Evolutionary conservation across 1,140 invertebrate species (phyloP), one percentile per base, ranked within the genome.

Genomic region (Drosophila punjabiensis): DNA sequence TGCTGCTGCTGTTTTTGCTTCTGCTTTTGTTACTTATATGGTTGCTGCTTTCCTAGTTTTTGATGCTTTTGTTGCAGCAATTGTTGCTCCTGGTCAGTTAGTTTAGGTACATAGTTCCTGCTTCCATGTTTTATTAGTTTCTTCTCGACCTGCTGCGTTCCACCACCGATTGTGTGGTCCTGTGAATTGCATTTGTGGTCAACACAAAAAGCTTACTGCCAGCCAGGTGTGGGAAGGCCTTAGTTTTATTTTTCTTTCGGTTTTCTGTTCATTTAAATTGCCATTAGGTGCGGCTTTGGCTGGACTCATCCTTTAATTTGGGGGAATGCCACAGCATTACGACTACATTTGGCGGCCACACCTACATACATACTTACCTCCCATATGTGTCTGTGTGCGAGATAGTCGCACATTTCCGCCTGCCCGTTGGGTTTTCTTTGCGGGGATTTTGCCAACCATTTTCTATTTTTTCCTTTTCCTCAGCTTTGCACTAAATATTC

Each of bases 171-270:
- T 88, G 75, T 56, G 50, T 84, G 81, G 74, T 64, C 62, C 77
- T 89, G 78, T 88, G 81, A 89, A 88, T 88, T 88, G 86, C 85
- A 88, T 89, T 88, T 89, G 85, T 66, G 85, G 78, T 73, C 69
- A 66, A 76, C 65, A 81, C 58, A 88, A 75, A 82, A 76, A 74
- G 71, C 67, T 66, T 68, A 68, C 3, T 65, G 43, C 75, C 58
- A 56, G 77, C 32, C 45, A 48, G 41, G 56, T 33, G 56, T 24
- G 24, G 24, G 24, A 10, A 48, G 48, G 43, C 65, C 60, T 70
- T 13, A 43, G 60, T 60, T 79, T 75, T 70, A 53, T 59, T 70
- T 63, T 52, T 47, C 52, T 62, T 30, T 39, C 16, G n/a, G 48
- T 48, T 20, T 30, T 45, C 16, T n/a, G 48, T 48, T 20, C 66